A percentile compares a stretch with the other conserved stretches of the same genome.
phyloP scores from a whole-genome alignment of 2,888 invertebrate species.

The Hermaeophaga mercurialis region DNA sequence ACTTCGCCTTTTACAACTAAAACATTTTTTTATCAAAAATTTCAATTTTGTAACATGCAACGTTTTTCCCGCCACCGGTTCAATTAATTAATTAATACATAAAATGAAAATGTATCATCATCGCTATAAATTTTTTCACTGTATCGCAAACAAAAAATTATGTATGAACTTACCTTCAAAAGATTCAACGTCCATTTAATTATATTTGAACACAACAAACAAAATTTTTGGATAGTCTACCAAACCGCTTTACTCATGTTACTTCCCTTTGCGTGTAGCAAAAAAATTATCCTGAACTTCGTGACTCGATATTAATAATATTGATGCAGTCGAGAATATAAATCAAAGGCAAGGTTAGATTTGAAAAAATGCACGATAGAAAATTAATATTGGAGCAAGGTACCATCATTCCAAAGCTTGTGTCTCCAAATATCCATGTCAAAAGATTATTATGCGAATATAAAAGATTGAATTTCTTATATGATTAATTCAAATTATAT shows the following conservation, averaged over 20 bases:
- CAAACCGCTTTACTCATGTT: conserved; percentile 6
- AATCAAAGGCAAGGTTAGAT: conserved; percentile 17
- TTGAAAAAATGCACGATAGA: conserved; percentile 21
- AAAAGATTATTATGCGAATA: background rate
- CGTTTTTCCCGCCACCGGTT: too few species aligned
- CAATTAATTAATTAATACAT: too few species aligned
- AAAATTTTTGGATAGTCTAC: too few species aligned
- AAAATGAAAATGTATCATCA: too few species aligned
- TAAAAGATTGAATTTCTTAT: too few species aligned
- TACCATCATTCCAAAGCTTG: conserved; percentile 18
- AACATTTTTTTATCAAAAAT: too few species aligned
- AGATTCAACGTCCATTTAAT: conserved; percentile 14
- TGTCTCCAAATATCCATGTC: background rate
- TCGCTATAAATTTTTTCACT: too few species aligned
- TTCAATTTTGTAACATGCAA: too few species aligned
- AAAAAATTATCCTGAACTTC: conserved; percentile 30
- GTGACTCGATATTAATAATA: conserved; percentile 38
- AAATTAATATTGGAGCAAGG: conserved; percentile 23
- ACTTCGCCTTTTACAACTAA: too few species aligned
- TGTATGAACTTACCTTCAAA: conserved; percentile 9
- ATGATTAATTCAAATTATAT: too few species aligned
- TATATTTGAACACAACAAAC: conserved; percentile 13
- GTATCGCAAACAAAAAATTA: too few species aligned
- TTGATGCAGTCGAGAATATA: conserved; percentile 33
- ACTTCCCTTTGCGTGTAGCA: conserved; percentile 32